Evolutionary conservation across 2,797 vertebrate species (phyloP), one percentile per base, ranked within the genome.

Genomic region (Benthosema pterotum): DNA sequence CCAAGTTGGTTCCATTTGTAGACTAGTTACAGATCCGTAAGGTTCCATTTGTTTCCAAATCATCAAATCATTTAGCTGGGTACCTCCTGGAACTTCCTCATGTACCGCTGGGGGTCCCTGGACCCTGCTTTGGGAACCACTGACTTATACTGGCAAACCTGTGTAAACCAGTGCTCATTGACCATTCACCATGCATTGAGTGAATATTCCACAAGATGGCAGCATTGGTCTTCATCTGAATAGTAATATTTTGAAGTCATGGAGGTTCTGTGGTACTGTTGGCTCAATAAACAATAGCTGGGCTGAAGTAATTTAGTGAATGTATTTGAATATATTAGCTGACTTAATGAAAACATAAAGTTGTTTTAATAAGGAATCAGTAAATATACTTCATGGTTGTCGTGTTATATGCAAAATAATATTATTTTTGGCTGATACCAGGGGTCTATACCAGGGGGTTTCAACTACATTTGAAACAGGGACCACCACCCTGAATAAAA

Each of bases 201-300:
- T 46, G 12, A 46, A 13, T 46, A 46, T 46, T 46, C 86, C 88
- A 84, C 84, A 54, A 86, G 88, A 76, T 82, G 88, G 88, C 83
- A 82, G 85, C 75, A 79, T 74, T 51, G 55, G n/a, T 48, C 77
- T 69, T 57, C 3, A 6, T 52, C 15, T 59, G 17, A 15, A 38
- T 11, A 9, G 11, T 38, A 7, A 38, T 38, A 2, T 38, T 38
- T 38, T 38, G 8, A 22, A 4, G 51, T 13, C 14, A 0, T 4
- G 50, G 42, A 7, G 22, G 12, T 46, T 15, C n/a, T 46, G 12
- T 46, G 45, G 12, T 15, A 6, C 14, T 13, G 45, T 38, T 38
- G 11, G 32, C 32, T 38, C 32, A 38, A 38, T 38, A 38, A 38
- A 38, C 11, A 38, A 11, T 38, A 46, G 45, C 12, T 13, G n/a